Conservation (phyloP, 2,888 invertebrate genomes). For the Dasysyrphus albostriatus region DNA sequence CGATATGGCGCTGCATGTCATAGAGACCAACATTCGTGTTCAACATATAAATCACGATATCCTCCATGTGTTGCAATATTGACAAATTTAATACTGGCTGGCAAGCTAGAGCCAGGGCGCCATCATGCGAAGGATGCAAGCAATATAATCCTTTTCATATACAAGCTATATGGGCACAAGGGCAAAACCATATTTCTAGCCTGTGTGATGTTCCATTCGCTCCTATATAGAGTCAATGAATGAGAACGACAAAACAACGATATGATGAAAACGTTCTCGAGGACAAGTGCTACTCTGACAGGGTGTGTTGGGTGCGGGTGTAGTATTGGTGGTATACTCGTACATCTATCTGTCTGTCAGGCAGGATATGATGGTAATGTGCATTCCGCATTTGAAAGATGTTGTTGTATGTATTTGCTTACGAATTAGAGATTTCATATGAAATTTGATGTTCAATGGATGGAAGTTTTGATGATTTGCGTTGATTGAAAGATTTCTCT, state of each 20-base stretch:
- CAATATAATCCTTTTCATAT: slow-evolving; percentile 30
- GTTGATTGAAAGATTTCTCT: slow-evolving; percentile 68
- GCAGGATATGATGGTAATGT: slow-evolving; percentile 21
- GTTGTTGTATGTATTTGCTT: slow-evolving; percentile 51
- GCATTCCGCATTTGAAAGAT: slow-evolving; percentile 51
- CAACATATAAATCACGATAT: slow-evolving; percentile 72
- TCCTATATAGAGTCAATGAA: slow-evolving; percentile 25
- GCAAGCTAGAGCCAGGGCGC: slow-evolving; percentile 26
- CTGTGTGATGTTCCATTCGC: slow-evolving; percentile 11
- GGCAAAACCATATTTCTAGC: slow-evolving; percentile 31
- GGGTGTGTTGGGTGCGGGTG: slow-evolving; percentile 7
- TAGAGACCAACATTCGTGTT: slow-evolving; percentile 58
- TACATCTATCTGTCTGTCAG: slow-evolving; percentile 16
- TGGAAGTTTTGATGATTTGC: slow-evolving; percentile 67
- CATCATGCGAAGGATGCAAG: slow-evolving; percentile 7
- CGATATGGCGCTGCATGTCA: slow-evolving; percentile 39
- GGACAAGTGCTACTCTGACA: not conserved
- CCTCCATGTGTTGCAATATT: slow-evolving; percentile 74
- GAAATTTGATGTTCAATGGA: slow-evolving; percentile 59
- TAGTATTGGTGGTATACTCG: not conserved
- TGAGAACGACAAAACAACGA: slow-evolving; percentile 29
- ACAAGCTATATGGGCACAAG: slow-evolving; percentile 2
- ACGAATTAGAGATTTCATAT: slow-evolving; percentile 59
- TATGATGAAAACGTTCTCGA: slow-evolving; percentile 14
- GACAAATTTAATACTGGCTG: slow-evolving; percentile 73